Evolutionary conservation across 1,140 invertebrate species (phyloP), one percentile per base, ranked within the genome.

Genomic region (Parasteatoda tepidariorum): DNA sequence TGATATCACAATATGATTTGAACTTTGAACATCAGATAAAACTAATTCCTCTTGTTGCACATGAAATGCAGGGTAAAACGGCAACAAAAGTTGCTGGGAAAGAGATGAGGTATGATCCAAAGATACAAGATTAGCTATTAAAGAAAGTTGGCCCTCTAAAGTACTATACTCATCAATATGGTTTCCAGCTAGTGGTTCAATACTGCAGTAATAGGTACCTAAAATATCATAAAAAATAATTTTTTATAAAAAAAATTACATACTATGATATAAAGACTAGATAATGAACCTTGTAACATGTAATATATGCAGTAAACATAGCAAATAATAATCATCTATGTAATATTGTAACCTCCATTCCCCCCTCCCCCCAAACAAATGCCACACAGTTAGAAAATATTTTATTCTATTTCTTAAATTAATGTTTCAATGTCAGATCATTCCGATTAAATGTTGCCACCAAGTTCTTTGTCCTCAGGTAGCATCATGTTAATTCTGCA

Each of bases 61-160:
- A 83, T 88, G 85, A 74, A 90, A 89, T 33, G 88, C 86, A 41
- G 89, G 88, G 2, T 88, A 54, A 67, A 89, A 88, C 9, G 87
- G 82, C 22, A 89, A 78, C 3, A 68, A 84, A 5, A 87, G n/a
- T 26, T 84, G 62, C 18, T 66, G 30, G 5, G 88, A 86, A 9
- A 74, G 79, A 2, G 89, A 84, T 28, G 66, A 55, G 38, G 78
- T 22, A 22, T 41, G 67, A 18, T 48, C 78, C 68, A 86, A 84
- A 22, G 84, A 68, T 68, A 89, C 87, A 31, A 89, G 86, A 22
- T 83, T 59, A 5, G 84, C 87, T 48, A 67, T 68, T 28, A 89
- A 75, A 18, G 73, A 55, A 15, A 89, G 54, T n/a, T 84, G 84
- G 0, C 86, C 82, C 33, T 86, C 81, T 13, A 88, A 71, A n/a